Conservation (phyloP, 35 echinoderm and acorn worm genomes). For the Apostichopus californicus region DNA sequence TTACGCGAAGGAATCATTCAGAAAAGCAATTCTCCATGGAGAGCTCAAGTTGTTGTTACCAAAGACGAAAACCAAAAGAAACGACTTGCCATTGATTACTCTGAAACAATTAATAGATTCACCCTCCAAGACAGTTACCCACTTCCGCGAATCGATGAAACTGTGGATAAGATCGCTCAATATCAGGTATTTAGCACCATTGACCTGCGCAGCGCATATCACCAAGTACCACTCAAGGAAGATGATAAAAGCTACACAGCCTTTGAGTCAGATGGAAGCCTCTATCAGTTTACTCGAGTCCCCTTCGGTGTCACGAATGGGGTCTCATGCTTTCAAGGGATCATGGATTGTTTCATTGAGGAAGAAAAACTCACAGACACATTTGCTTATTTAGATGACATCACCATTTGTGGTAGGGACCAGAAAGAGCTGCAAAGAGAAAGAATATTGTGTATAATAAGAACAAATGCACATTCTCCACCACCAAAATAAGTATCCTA, state of each 20-base stretch:
- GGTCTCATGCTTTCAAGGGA: conserved; percentile 47
- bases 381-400: conserved; percentile 38
- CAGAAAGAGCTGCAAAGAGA: not conserved
- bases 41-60: conserved; percentile 52
- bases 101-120: conserved; percentile 47
- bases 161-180: conserved; percentile 25
- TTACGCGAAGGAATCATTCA: conserved; percentile 27
- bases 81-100: conserved; percentile 49
- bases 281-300: conserved; percentile 34
- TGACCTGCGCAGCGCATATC: conserved; percentile 37
- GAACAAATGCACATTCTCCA: too few species aligned
- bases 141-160: not conserved
- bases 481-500: not conserved
- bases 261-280: conserved; percentile 43
- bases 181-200: conserved; percentile 32
- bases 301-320: conserved; percentile 54
- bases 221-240: not conserved
- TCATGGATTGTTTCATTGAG: conserved; percentile 23
- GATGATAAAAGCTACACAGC: conserved; percentile 11
- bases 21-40: conserved; percentile 53
- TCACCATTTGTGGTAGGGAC: too few species aligned
- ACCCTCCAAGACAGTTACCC: conserved; percentile 56
- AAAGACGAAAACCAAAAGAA: conserved; percentile 58
- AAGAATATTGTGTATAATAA: not conserved
- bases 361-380: not conserved